phyloP scores from a whole-genome alignment of 2,797 vertebrate genomes.

The Babyrousa celebensis region DNA sequence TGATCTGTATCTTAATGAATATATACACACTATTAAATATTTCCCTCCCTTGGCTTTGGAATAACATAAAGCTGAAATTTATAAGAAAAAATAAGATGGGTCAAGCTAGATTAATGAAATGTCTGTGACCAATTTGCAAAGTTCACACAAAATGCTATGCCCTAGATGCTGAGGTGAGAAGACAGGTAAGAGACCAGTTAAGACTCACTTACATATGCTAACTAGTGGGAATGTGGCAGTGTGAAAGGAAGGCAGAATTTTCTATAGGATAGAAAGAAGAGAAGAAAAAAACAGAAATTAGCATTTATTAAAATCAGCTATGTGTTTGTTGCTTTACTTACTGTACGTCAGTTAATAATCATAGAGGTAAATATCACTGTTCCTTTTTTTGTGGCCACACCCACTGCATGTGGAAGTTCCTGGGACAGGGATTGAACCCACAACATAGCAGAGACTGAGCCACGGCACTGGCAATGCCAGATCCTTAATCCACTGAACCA shows the following conservation, averaged over 20 bases:
- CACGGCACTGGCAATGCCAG: no score
- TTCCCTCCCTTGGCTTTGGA: conserved; percentile 29
- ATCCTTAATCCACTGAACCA: no score
- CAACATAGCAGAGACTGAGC: no score
- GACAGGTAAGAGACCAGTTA: not conserved
- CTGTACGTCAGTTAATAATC: not conserved
- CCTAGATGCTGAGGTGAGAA: not conserved
- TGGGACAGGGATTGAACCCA: no score
- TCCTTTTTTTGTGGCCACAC: not conserved
- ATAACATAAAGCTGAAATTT: conserved; percentile 61
- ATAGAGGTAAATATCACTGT: not conserved
- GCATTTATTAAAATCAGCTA: conserved; percentile 63
- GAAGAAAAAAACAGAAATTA: conserved; percentile 22
- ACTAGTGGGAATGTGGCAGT: not conserved
- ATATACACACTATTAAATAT: not conserved
- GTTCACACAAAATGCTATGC: conserved; percentile 18
- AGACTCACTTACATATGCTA: not conserved
- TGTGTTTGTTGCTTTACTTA: conserved; percentile 23
- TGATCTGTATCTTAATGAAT: conserved; percentile 41
- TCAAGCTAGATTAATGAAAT: conserved; percentile 38
- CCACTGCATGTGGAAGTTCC: no score
- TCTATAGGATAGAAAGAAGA: conserved; percentile 24
- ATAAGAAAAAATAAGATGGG: conserved; percentile 28
- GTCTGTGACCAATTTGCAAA: conserved; percentile 16
- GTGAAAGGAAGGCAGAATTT: conserved; percentile 39